phyloP scores from a whole-genome alignment of 2,888 invertebrate genomes.

The Brachylomia viminalis region DNA sequence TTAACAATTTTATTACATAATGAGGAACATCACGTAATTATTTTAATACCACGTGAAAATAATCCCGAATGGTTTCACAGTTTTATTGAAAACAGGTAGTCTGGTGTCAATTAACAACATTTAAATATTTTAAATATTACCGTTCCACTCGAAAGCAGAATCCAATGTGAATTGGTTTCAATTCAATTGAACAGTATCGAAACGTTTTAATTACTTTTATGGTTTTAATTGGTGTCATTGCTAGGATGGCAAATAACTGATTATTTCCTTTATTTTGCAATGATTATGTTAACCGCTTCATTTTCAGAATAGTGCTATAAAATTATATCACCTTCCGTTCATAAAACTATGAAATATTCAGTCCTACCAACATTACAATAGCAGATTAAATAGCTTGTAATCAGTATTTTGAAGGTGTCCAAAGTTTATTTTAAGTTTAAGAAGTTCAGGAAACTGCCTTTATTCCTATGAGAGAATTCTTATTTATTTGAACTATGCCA shows the following conservation, averaged over 20 bases:
- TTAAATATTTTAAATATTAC: constrained; percentile 27
- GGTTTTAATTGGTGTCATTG: constrained; percentile 4
- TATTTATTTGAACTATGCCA: not conserved
- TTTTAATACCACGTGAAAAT: not conserved
- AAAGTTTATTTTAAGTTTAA: not conserved
- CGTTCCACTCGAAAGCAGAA: constrained; percentile 8
- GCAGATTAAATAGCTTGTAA: not conserved
- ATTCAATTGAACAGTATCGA: constrained; percentile 20
- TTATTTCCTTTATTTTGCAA: not conserved
- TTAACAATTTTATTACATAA: no score
- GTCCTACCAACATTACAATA: not conserved
- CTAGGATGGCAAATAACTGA: constrained; percentile 21
- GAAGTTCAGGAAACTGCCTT: not conserved
- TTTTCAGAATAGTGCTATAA: not conserved
- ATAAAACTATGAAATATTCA: not conserved
- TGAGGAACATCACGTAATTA: no score
- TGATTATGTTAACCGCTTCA: constrained; percentile 11
- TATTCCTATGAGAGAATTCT: no score
- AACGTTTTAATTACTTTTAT: constrained; percentile 17
- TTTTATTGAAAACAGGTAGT: constrained; percentile 11
- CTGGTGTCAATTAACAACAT: constrained; percentile 29
- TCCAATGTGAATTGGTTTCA: constrained; percentile 28
- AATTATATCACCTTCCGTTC: not conserved
- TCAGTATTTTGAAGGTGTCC: not conserved
- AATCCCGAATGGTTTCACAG: constrained; percentile 16